A percentile compares a stretch with the other conserved stretches of the same genome.
Evolutionary conservation across 2,113 vertebrate genomes (phyloP).

Genomic region (Excalfactoria chinensis): DNA sequence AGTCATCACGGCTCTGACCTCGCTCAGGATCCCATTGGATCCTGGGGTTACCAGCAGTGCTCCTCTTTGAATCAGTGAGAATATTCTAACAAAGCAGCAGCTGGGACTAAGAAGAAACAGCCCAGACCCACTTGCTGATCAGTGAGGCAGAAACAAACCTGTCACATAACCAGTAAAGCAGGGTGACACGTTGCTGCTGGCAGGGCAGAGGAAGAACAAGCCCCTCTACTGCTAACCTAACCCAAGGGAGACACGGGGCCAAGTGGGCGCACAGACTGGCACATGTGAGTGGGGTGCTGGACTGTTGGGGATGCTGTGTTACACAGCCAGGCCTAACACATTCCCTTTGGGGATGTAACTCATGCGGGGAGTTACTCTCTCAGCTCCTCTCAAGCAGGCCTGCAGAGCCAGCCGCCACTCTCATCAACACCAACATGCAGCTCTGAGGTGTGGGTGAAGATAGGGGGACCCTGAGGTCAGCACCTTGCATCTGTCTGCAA

Average conservation of each 20-base stretch:
- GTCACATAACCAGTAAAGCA: neutral
- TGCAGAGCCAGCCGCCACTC: neutral
- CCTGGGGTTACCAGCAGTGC: neutral
- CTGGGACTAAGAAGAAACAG: neutral
- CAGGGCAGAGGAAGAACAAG: neutral
- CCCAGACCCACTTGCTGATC: neutral
- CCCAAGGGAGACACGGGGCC: rapidly evolving
- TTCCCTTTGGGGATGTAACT: neutral
- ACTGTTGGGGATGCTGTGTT: neutral
- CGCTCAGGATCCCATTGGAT: neutral
- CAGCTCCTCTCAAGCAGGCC: neutral
- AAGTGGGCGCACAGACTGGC: neutral
- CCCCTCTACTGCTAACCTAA: neutral
- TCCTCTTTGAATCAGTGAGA: neutral
- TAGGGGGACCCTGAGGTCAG: neutral
- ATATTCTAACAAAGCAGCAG: neutral
- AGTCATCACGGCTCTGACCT: neutral
- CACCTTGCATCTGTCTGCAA: neutral
- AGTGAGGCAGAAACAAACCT: neutral
- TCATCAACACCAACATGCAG: neutral
- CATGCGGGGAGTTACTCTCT: neutral
- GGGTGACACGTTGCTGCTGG: rapidly evolving
- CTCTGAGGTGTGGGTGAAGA: neutral
- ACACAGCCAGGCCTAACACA: neutral
- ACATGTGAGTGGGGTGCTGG: neutral